Conservation (phyloP, 2,113 vertebrate species). For the Oceanites oceanicus region DNA sequence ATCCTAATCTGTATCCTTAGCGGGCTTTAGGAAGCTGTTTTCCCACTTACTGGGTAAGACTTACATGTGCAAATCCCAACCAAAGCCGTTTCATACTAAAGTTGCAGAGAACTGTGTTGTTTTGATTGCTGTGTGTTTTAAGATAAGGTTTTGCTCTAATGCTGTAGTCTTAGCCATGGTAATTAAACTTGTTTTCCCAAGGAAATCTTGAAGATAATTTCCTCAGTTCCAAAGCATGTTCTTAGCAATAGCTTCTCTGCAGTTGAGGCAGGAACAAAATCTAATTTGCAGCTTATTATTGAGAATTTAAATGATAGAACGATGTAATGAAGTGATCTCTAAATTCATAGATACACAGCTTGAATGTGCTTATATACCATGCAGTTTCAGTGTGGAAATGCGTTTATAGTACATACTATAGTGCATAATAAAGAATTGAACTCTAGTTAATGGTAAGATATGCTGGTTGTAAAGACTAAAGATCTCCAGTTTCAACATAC, state of each 20-base stretch:
- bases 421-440: not conserved
- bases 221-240: not conserved
- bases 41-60: not conserved
- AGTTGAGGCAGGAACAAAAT: not conserved
- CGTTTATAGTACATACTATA: not conserved
- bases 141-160: not conserved
- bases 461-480: not conserved
- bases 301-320: not conserved
- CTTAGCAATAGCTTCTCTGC: not conserved
- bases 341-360: not conserved
- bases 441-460: not conserved
- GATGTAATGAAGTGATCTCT: not conserved
- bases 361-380: not conserved
- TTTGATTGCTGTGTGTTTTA: not conserved
- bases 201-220: not conserved
- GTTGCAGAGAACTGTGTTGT: not conserved
- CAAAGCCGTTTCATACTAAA: not conserved
- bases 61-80: not conserved
- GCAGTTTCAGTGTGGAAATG: not conserved
- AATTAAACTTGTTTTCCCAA: not conserved
- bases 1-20: not conserved
- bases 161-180: not conserved
- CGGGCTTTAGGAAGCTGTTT: not conserved
- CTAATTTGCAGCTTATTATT: not conserved
- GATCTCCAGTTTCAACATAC: not conserved